These are phyloP conservation scores for Phaethon lepturus DNA, from an alignment of 2,113 vertebrate genomes.

Conservation along the genomic window DNA sequence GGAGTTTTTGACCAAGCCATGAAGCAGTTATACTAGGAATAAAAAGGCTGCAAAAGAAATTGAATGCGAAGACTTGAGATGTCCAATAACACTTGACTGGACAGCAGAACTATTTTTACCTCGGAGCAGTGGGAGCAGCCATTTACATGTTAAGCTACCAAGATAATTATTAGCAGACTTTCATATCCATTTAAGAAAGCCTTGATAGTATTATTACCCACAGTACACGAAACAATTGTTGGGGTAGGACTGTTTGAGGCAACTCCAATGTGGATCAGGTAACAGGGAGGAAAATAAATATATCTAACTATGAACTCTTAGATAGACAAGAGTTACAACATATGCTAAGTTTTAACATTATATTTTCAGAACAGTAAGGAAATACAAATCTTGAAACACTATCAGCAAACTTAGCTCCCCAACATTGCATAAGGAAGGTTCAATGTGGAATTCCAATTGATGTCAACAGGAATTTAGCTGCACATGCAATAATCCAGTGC, in stretches of 20 bases:
- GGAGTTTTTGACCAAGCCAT: neutral
- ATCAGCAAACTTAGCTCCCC: neutral
- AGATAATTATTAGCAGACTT: neutral
- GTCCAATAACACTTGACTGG: neutral
- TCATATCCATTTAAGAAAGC: neutral
- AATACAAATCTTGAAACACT: neutral
- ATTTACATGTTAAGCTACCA: neutral
- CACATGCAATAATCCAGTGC: neutral
- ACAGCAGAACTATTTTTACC: neutral
- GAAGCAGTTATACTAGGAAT: neutral
- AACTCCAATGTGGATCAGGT: neutral
- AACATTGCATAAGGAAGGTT: neutral
- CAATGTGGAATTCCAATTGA: neutral
- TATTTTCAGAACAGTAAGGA: neutral
- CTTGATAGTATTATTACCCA: neutral
- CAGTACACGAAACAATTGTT: neutral
- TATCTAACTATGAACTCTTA: neutral
- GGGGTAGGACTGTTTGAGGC: neutral
- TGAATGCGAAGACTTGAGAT: neutral
- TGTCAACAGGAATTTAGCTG: neutral
- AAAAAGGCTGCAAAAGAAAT: conserved; percentile 7
- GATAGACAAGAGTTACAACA: neutral
- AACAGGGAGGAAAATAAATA: neutral
- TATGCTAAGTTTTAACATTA: neutral
- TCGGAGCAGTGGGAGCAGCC: neutral